Percentiles rank a stretch among this genome's conserved stretches.
Evolutionary conservation across 2,797 vertebrate species (phyloP).

Genomic region (Pangasius macronema): DNA sequence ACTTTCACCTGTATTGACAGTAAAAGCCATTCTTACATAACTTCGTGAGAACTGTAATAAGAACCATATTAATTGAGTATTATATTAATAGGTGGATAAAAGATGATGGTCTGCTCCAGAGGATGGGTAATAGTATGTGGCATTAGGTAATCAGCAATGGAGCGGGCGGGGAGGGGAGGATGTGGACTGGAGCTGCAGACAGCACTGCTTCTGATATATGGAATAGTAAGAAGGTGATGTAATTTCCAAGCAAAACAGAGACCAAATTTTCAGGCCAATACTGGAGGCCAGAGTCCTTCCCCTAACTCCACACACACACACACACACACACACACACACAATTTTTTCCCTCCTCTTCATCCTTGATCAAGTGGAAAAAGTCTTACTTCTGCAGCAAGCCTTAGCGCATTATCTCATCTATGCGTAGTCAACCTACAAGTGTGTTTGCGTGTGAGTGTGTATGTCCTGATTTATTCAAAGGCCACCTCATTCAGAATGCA

Average conservation of each 20-base stretch:
- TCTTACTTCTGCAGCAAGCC: constrained; percentile 62
- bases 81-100: constrained; percentile 12
- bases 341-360: constrained; percentile 64
- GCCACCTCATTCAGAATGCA: constrained; percentile 36
- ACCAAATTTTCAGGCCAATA: constrained; percentile 68
- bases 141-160: constrained; percentile 62
- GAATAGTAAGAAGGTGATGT: constrained; percentile 78
- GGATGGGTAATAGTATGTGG: constrained; percentile 56
- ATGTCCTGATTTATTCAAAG: constrained; percentile 43
- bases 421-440: constrained; percentile 49
- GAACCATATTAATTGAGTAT: background rate
- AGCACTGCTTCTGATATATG: constrained; percentile 72
- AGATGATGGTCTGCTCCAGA: constrained; percentile 15
- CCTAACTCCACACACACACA: constrained; percentile 37
- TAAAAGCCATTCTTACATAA: background rate
- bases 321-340: constrained; percentile 32
- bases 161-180: constrained; percentile 60
- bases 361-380: constrained; percentile 65
- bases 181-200: constrained; percentile 64
- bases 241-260: constrained; percentile 75
- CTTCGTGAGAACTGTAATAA: background rate
- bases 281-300: constrained; percentile 62
- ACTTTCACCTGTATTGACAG: background rate
- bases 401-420: constrained; percentile 69
- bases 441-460: constrained; percentile 30